Evolutionary conservation across 2,888 invertebrate species (phyloP).

Genomic region (Agrochola macilenta): DNA sequence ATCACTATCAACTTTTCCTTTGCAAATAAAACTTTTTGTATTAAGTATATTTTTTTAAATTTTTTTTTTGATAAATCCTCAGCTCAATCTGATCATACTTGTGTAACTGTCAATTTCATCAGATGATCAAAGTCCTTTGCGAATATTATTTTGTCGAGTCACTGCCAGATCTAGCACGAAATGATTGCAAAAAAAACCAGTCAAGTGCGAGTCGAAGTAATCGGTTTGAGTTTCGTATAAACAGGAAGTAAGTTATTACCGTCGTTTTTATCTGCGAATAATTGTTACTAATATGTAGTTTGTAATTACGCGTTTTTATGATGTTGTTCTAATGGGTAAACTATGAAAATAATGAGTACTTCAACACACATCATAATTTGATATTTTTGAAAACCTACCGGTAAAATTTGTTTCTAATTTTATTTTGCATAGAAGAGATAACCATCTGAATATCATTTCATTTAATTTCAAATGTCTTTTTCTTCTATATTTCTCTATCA

Average conservation of each 20-base stretch:
- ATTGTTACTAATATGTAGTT: slow-evolving; percentile 21
- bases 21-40: too few species aligned
- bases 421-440: not conserved
- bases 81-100: slow-evolving; percentile 9
- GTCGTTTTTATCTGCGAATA: slow-evolving; percentile 32
- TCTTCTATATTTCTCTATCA: not conserved
- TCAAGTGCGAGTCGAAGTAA: slow-evolving; percentile 35
- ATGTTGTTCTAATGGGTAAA: slow-evolving; percentile 1
- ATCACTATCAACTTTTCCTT: too few species aligned
- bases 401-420: not conserved
- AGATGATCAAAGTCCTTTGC: slow-evolving; percentile 17
- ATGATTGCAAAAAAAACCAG: slow-evolving; percentile 32
- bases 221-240: slow-evolving; percentile 18
- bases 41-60: too few species aligned
- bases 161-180: slow-evolving; percentile 16
- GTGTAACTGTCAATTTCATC: slow-evolving; percentile 25
- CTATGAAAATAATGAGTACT: slow-evolving; percentile 1
- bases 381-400: not conserved
- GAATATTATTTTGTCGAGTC: slow-evolving; percentile 20
- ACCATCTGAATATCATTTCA: not conserved
- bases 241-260: slow-evolving; percentile 42
- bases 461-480: too few species aligned
- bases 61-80: not conserved
- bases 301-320: slow-evolving; percentile 35
- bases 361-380: not conserved